Percentiles rank a stretch among this genome's conserved stretches.
These are phyloP conservation scores for Heliocidaris erythrogramma DNA, from an alignment of 35 echinoderm and acorn worm species.

Conservation along the genomic window DNA sequence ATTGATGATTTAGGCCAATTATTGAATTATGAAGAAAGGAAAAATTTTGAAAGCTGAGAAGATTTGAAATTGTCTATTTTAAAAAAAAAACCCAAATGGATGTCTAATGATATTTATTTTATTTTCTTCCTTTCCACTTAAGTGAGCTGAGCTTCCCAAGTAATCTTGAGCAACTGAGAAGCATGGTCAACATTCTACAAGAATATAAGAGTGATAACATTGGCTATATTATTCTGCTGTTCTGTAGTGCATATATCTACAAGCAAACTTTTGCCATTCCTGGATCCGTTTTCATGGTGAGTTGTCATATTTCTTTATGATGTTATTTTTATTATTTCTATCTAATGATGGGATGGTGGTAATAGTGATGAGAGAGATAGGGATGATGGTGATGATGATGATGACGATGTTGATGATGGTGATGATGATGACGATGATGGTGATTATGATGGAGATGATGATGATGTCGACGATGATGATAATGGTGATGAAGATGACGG, in stretches of 20 bases:
- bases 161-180: constrained; percentile 82
- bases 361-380: no score
- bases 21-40: no score
- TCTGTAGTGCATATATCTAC: constrained; percentile 96
- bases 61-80: no score
- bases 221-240: constrained; percentile 78
- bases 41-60: no score
- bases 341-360: no score
- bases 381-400: no score
- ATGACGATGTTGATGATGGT: not conserved
- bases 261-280: constrained; percentile 99
- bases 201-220: constrained; percentile 78
- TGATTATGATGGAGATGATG: not conserved
- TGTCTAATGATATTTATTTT: no score
- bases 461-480: not conserved
- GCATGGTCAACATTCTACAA: constrained; percentile 66
- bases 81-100: no score
- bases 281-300: constrained; percentile 97
- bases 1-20: no score
- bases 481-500: not conserved
- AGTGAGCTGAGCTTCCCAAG: constrained; percentile 78
- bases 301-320: not conserved
- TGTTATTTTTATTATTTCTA: not conserved
- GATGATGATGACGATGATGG: not conserved
- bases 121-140: not conserved